Conservation (phyloP, 2,888 invertebrate genomes). For the Resseliella maxima region DNA sequence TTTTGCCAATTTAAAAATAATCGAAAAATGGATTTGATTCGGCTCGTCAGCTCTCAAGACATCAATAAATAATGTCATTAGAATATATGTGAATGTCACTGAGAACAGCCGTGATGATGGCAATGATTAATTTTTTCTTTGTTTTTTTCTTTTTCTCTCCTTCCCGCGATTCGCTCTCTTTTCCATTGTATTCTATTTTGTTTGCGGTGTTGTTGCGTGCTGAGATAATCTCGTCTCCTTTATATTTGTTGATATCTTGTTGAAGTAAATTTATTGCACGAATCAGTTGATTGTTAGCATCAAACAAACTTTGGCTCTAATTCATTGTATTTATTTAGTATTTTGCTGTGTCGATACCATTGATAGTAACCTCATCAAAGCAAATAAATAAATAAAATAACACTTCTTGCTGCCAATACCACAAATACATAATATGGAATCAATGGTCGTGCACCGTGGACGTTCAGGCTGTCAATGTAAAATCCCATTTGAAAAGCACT, state of each 20-base stretch:
- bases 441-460: slow-evolving; percentile 14
- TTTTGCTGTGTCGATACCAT: not conserved
- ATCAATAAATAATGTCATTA: slow-evolving; percentile 34
- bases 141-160: not conserved
- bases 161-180: too few relatives aligned
- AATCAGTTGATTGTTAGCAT: not conserved
- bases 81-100: not conserved
- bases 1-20: slow-evolving; percentile 12
- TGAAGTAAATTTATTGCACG: slow-evolving; percentile 39
- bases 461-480: not conserved
- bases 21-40: slow-evolving; percentile 51
- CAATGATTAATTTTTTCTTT: slow-evolving; percentile 28
- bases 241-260: slow-evolving; percentile 41
- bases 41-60: slow-evolving; percentile 22
- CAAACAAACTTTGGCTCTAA: not conserved
- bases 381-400: slow-evolving; percentile 49
- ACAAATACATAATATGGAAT: not conserved
- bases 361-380: slow-evolving; percentile 40
- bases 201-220: slow-evolving; percentile 1
- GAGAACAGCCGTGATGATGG: slow-evolving; percentile 31
- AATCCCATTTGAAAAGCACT: slow-evolving; percentile 2
- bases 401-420: slow-evolving; percentile 2
- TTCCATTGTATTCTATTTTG: not conserved
- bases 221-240: not conserved
- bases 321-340: too few relatives aligned